Evolutionary conservation across 2,888 invertebrate genomes (phyloP).

Genomic region (Punctoribates punctum): DNA sequence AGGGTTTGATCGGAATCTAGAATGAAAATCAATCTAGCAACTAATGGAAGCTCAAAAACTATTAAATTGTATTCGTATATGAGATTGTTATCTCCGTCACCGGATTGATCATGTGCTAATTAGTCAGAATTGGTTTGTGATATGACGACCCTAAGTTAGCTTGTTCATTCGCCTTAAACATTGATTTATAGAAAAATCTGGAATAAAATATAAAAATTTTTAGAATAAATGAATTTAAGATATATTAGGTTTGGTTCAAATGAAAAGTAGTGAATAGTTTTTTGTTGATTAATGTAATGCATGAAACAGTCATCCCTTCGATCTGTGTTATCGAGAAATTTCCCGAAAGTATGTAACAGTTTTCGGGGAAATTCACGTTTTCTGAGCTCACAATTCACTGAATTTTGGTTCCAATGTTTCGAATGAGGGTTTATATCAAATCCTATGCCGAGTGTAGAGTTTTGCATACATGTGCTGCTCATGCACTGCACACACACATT

Average conservation of each 20-base stretch:
- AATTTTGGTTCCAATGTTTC: not conserved
- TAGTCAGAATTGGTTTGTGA: too few species aligned
- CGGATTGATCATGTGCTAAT: too few species aligned
- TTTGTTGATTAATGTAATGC: conserved; percentile 9
- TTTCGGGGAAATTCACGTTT: conserved; percentile 10
- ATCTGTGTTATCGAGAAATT: not conserved
- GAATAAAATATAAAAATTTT: too few species aligned
- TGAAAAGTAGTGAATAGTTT: too few species aligned
- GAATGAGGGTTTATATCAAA: not conserved
- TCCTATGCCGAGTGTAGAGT: not conserved
- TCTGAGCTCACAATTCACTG: conserved; percentile 11
- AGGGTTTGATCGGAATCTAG: too few species aligned
- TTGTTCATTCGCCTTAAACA: too few species aligned
- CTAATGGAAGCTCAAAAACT: too few species aligned
- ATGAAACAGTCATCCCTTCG: not conserved
- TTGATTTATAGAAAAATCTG: too few species aligned
- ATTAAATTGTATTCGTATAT: too few species aligned
- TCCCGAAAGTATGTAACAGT: not conserved
- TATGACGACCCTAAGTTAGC: too few species aligned
- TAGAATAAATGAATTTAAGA: not conserved
- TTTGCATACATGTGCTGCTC: not conserved
- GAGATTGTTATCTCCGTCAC: too few species aligned
- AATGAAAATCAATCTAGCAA: too few species aligned
- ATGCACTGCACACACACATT: not conserved
- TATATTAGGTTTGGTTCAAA: not conserved